phyloP scores from a whole-genome alignment of 2,888 invertebrate genomes.

The Lacanobia oleracea region DNA sequence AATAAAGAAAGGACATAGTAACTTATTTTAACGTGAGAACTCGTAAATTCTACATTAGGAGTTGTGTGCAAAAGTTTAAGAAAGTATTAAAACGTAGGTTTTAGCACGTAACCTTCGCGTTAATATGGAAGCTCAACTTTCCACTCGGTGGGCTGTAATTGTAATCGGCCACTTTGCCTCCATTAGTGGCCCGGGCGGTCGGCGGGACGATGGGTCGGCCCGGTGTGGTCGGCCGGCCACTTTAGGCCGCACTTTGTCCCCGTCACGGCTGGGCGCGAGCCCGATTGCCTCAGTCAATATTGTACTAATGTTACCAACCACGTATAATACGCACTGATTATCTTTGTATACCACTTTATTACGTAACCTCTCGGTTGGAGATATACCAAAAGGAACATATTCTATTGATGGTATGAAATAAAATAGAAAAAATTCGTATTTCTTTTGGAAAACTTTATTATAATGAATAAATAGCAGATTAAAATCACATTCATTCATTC shows the following conservation, averaged over 20 bases:
- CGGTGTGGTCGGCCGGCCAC: slow-evolving; percentile 65
- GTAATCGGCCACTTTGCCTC: slow-evolving; percentile 84
- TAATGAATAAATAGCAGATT: slow-evolving; percentile 5
- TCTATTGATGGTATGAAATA: neutral
- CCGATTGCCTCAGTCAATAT: slow-evolving; percentile 64
- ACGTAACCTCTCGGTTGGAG: slow-evolving; percentile 9
- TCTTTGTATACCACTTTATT: slow-evolving; percentile 46
- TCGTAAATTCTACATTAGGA: slow-evolving; percentile 60
- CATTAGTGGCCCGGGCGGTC: slow-evolving; percentile 73
- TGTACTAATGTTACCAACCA: slow-evolving; percentile 60
- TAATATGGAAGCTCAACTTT: slow-evolving; percentile 79
- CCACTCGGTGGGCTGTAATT: slow-evolving; percentile 79
- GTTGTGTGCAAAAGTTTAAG: slow-evolving; percentile 60
- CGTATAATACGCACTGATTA: slow-evolving; percentile 54
- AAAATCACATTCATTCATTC: neutral
- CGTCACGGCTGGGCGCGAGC: slow-evolving; percentile 53
- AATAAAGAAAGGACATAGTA: slow-evolving; percentile 46
- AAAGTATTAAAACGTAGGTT: slow-evolving; percentile 57
- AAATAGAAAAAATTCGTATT: neutral
- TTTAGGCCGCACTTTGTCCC: slow-evolving; percentile 67
- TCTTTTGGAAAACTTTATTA: neutral
- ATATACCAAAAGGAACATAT: neutral
- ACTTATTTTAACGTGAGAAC: slow-evolving; percentile 54
- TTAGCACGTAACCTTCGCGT: slow-evolving; percentile 57
- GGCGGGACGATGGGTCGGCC: slow-evolving; percentile 59